Percentiles rank a stretch among this genome's conserved stretches.
Conservation (phyloP, 2,888 invertebrate species). For the Carterocephalus palaemon region DNA sequence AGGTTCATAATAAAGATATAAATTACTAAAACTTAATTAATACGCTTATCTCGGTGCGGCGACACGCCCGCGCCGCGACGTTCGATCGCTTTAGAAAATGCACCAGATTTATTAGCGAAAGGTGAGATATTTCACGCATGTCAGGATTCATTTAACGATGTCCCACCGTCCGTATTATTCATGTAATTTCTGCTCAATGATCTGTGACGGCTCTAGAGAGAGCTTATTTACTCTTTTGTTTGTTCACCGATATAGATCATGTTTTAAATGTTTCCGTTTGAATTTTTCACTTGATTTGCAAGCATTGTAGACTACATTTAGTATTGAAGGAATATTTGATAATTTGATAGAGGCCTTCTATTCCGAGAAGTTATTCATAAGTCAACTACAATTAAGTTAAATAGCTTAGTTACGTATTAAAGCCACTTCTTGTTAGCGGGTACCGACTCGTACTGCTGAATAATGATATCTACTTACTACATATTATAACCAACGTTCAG, state of each 20-base stretch:
- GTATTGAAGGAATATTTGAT: no score
- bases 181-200: slow-evolving; percentile 17
- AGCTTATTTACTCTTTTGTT: slow-evolving; percentile 5
- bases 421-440: no score
- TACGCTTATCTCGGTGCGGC: slow-evolving; percentile 57
- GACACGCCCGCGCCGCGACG: slow-evolving; percentile 40
- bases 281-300: slow-evolving; percentile 1
- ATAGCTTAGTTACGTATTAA: no score
- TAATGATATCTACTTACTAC: no score
- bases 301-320: not conserved
- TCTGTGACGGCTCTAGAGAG: slow-evolving; percentile 5
- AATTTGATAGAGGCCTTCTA: no score
- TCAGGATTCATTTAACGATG: slow-evolving; percentile 46
- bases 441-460: no score
- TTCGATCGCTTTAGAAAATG: slow-evolving; percentile 51
- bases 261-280: not conserved
- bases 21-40: slow-evolving; percentile 76
- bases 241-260: not conserved
- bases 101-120: slow-evolving; percentile 62
- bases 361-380: not conserved
- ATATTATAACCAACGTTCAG: no score
- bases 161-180: slow-evolving; percentile 26
- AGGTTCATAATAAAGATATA: slow-evolving; percentile 71
- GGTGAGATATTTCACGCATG: slow-evolving; percentile 32
- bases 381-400: not conserved